Conservation (phyloP, 2,113 vertebrate species). For the Cryptoleucopteryx plumbea region DNA sequence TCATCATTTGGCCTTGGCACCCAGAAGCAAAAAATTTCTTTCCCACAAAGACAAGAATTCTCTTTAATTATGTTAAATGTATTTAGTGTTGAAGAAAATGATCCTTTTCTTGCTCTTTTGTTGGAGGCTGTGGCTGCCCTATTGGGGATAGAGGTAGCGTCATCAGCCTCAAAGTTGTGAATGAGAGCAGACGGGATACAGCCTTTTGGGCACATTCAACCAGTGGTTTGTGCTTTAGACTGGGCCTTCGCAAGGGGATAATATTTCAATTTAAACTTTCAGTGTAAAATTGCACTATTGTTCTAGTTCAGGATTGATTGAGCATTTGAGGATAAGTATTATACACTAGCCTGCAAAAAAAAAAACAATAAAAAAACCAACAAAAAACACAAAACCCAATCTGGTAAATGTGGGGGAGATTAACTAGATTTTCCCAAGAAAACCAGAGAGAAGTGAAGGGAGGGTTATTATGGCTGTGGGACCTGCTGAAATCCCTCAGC, state of each 20-base stretch:
- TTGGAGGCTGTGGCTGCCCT: background rate
- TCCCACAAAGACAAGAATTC: background rate
- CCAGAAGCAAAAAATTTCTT: background rate
- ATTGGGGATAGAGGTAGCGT: background rate
- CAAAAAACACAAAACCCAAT: background rate
- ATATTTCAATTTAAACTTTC: constrained; percentile 35
- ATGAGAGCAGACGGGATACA: background rate
- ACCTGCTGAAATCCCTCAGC: background rate
- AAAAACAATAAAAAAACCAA: background rate
- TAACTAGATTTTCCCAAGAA: background rate
- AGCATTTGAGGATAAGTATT: background rate
- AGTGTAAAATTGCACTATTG: constrained; percentile 7
- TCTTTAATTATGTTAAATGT: background rate
- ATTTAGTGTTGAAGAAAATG: background rate
- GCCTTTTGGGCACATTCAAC: background rate
- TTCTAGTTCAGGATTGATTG: background rate
- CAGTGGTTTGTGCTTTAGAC: background rate
- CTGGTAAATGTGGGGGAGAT: background rate
- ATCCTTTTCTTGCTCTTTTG: background rate
- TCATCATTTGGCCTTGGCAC: background rate
- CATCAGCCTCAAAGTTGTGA: background rate
- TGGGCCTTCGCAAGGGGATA: background rate
- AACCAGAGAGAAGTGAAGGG: background rate
- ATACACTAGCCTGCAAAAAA: background rate
- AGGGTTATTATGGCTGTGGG: background rate